These are phyloP conservation scores for Ammodytes marinus DNA, from an alignment of 2,113 vertebrate species.

Conservation along the genomic window DNA sequence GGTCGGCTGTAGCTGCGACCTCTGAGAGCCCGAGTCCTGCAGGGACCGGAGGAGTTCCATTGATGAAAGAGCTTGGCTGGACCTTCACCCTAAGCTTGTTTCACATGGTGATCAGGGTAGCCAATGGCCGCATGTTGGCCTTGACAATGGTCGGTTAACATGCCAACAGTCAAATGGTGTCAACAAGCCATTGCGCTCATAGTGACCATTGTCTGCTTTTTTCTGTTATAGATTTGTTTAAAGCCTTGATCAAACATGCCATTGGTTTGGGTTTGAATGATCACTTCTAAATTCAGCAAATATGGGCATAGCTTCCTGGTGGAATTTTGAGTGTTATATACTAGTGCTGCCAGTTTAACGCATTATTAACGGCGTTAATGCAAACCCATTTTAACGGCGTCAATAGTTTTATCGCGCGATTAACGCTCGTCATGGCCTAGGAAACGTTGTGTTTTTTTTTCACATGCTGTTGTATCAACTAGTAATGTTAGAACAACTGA, in stretches of 20 bases:
- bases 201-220: constrained; percentile 30
- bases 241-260: constrained; percentile 56
- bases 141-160: constrained; percentile 71
- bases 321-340: not conserved
- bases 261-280: constrained; percentile 32
- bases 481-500: too few relatives aligned
- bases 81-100: constrained; percentile 56
- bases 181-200: constrained; percentile 46
- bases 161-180: constrained; percentile 55
- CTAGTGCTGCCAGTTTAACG: too few relatives aligned
- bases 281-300: constrained; percentile 24
- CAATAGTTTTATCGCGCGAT: too few relatives aligned
- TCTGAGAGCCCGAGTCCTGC: constrained; percentile 36
- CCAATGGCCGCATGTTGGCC: constrained; percentile 58
- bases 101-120: constrained; percentile 57
- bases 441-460: too few relatives aligned
- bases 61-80: constrained; percentile 47
- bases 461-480: too few relatives aligned
- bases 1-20: constrained; percentile 53
- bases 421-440: too few relatives aligned
- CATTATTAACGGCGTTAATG: too few relatives aligned
- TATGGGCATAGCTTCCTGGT: not conserved
- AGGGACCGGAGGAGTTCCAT: constrained; percentile 33
- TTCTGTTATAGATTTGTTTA: constrained; percentile 38
- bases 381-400: too few relatives aligned